Evolutionary conservation across 2,888 invertebrate species (phyloP), one percentile per base, ranked within the genome.

Genomic region (Phragmatobia fuliginosa): DNA sequence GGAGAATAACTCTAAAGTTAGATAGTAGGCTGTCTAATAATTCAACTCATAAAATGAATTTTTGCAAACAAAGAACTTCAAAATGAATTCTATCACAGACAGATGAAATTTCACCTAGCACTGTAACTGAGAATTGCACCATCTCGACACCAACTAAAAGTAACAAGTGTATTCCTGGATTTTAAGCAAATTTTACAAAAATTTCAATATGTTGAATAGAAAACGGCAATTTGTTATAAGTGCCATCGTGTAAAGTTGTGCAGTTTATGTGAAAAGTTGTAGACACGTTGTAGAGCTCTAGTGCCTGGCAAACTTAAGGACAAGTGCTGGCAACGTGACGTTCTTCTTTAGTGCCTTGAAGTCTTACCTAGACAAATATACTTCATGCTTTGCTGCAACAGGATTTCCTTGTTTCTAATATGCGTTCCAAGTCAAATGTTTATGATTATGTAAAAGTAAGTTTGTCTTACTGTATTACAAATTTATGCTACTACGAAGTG

Each of bases 221-320:
- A 87, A 91, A 90, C 83, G 87, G 88, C 90, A 90, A 91, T 91
- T 88, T 88, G 88, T 89, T 90, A 88, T 89, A 87, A 89, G 87
- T 87, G 88, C 84, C 83, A 85, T 83, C 88, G 87, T 88, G 88
- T 88, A 87, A 92, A 93, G 90, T 94, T 91, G 87, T 83, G 83
- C 88, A 91, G 90, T 92, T 94, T 93, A 94, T 93, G 93, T 90
- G 93, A 89, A 93, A 94, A 94, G 90, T 94, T 94, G 89, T 78
- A 85, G 91, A 90, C 89, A 88, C 85, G 87, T 87, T 83, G 89
- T 84, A 87, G 86, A 87, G 84, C 83, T 87, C 84, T 81, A 84
- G 84, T 80, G 84, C 87, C 84, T 86, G 86, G 85, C 83, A 84
- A 92, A 92, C 89, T 92, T 87, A 87, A 85, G 84, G 90, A 92